A percentile compares a stretch with the other conserved stretches of the same genome.
Conservation (phyloP, 2,797 vertebrate species). For the Carduelis carduelis region DNA sequence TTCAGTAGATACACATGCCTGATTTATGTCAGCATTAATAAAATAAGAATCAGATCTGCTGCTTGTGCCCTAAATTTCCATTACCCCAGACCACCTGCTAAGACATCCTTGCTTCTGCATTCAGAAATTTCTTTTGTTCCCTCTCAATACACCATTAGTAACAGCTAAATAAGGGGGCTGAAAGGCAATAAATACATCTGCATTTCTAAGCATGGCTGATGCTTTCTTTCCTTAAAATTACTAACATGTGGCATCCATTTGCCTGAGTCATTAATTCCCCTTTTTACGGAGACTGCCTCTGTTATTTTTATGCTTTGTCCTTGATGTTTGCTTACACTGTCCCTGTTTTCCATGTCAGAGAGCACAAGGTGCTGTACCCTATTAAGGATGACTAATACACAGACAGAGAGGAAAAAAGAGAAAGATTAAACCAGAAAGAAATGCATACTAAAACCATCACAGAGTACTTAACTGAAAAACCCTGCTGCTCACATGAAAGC, state of each 20-base stretch:
- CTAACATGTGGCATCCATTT: conserved; percentile 23
- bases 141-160: conserved; percentile 1
- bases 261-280: conserved; percentile 27
- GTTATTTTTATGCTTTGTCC: conserved; percentile 21
- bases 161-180: conserved; percentile 37
- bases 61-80: neutral
- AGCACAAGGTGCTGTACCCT: conserved; percentile 30
- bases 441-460: neutral
- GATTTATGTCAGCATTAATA: neutral
- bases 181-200: conserved; percentile 57
- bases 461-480: conserved; percentile 32
- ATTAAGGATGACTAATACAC: conserved; percentile 54
- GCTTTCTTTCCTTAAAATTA: conserved; percentile 57
- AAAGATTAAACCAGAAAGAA: neutral
- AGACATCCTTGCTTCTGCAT: neutral
- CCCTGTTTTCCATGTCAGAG: conserved; percentile 52
- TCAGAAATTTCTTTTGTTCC: conserved; percentile 30
- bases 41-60: neutral
- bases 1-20: neutral
- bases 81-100: neutral
- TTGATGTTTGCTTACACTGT: neutral
- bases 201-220: conserved; percentile 37
- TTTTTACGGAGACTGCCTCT: conserved; percentile 1
- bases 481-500: conserved; percentile 1
- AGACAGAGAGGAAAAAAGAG: neutral